These are phyloP conservation scores for Piaya cayana DNA, from an alignment of 2,113 vertebrate genomes.

Conservation along the genomic window DNA sequence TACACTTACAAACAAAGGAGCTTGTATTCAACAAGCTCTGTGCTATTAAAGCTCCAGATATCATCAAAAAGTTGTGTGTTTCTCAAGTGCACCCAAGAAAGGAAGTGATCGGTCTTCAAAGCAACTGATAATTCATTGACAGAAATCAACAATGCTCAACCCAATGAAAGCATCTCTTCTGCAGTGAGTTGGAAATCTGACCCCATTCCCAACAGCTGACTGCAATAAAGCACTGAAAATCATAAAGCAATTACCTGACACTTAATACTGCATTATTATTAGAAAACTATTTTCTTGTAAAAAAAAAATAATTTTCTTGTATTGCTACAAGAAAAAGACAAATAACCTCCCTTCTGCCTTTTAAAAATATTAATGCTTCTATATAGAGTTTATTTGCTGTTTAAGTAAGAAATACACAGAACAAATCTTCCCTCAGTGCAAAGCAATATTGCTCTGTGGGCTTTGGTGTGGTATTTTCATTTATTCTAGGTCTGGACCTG, in stretches of 20 bases:
- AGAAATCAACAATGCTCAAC: slow-evolving; percentile 31
- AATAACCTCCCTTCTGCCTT: slow-evolving; percentile 21
- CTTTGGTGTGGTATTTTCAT: slow-evolving; percentile 23
- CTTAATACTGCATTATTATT: slow-evolving; percentile 53
- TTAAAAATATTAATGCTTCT: slow-evolving; percentile 53
- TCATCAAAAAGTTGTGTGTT: background rate
- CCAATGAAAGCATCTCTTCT: slow-evolving; percentile 39
- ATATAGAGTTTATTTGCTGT: slow-evolving; percentile 46
- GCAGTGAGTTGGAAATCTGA: slow-evolving; percentile 2
- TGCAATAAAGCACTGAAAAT: slow-evolving; percentile 31
- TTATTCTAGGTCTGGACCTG: slow-evolving; percentile 33
- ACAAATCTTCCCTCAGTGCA: slow-evolving; percentile 26
- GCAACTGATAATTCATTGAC: slow-evolving; percentile 47
- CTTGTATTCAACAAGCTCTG: background rate
- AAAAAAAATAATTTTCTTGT: background rate
- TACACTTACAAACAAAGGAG: background rate
- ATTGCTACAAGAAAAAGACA: slow-evolving; percentile 16
- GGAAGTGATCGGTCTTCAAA: slow-evolving; percentile 46
- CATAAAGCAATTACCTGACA: slow-evolving; percentile 51
- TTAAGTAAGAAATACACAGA: slow-evolving; percentile 55
- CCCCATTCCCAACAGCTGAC: background rate
- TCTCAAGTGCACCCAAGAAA: background rate
- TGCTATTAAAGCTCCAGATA: background rate
- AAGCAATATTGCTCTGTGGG: slow-evolving; percentile 27
- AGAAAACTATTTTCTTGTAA: slow-evolving; percentile 41